These are phyloP conservation scores for Sesamia nonagrioides DNA, from an alignment of 1,140 invertebrate genomes.

Conservation along the genomic window DNA sequence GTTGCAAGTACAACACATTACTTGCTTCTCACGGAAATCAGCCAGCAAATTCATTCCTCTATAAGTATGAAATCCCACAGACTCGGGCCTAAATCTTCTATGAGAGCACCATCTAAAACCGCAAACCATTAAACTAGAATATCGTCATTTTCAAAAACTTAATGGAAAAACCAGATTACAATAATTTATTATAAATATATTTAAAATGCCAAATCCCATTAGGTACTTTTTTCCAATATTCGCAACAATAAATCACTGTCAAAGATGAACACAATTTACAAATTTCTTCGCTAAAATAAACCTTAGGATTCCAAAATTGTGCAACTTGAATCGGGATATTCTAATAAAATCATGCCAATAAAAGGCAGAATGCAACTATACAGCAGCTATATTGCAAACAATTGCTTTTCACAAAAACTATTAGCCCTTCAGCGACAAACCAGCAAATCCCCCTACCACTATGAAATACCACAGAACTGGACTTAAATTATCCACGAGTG, in stretches of 20 bases:
- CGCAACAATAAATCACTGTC: neutral
- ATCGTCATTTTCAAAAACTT: too few species aligned
- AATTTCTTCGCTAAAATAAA: neutral
- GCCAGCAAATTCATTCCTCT: too few species aligned
- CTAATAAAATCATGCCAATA: too few species aligned
- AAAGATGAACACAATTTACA: neutral
- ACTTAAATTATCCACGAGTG: constrained; percentile 28
- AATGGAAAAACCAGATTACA: too few species aligned
- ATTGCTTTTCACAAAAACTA: neutral
- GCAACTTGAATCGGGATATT: neutral
- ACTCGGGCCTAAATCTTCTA: too few species aligned
- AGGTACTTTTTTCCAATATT: neutral
- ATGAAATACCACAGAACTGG: constrained; percentile 4
- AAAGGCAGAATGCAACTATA: neutral
- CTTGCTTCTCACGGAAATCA: too few species aligned
- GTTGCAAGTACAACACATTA: too few species aligned
- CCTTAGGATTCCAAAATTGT: neutral
- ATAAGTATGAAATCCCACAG: too few species aligned
- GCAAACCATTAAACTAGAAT: too few species aligned
- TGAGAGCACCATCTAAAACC: too few species aligned
- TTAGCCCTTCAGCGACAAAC: neutral
- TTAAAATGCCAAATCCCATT: neutral
- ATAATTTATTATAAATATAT: neutral
- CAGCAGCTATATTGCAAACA: neutral
- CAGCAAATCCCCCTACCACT: neutral